phyloP scores from a whole-genome alignment of 2,113 vertebrate genomes.

The Pygoscelis antarcticus region DNA sequence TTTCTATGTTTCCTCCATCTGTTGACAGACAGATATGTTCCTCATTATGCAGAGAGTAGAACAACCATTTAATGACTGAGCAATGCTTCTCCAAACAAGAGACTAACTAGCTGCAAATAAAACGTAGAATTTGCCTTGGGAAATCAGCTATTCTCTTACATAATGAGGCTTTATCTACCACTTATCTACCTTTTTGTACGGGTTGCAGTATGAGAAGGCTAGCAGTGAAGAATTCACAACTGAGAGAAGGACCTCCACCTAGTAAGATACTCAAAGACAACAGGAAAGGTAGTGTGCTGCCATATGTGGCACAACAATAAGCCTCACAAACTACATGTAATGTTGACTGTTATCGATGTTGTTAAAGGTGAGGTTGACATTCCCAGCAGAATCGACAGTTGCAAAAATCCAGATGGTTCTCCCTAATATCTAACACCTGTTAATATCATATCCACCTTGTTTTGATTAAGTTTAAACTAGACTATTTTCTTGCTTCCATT shows the following conservation, averaged over 20 bases:
- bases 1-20: background rate
- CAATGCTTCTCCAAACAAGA: background rate
- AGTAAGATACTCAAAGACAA: background rate
- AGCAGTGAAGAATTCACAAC: background rate
- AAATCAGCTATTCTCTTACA: background rate
- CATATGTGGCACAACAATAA: background rate
- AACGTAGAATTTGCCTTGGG: background rate
- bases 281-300: background rate
- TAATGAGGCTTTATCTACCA: background rate
- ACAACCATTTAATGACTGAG: background rate
- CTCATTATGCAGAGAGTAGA: background rate
- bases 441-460: background rate
- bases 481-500: background rate
- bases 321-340: background rate
- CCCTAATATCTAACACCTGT: background rate
- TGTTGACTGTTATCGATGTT: background rate
- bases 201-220: background rate
- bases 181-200: background rate
- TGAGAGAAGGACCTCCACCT: background rate
- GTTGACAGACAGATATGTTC: background rate
- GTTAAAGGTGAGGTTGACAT: background rate
- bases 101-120: background rate
- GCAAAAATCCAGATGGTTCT: background rate
- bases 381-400: background rate
- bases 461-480: background rate